Evolutionary conservation across 2,797 vertebrate genomes (phyloP), one percentile per base, ranked within the genome.

Genomic region (Rhinella marina): DNA sequence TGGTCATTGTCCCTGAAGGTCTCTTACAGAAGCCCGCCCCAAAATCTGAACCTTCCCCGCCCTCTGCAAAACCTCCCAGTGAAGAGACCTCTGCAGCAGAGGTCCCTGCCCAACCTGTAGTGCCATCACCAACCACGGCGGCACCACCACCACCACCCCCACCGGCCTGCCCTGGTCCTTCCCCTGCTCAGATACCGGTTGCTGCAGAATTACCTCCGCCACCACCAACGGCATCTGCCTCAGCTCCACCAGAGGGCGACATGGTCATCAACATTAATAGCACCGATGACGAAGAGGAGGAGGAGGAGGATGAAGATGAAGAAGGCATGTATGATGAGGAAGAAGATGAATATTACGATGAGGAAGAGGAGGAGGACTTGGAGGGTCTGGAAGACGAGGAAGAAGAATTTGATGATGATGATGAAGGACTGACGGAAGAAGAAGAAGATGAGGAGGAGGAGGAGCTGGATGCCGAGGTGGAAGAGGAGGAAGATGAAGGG

Each of bases 1-100:
- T 98, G 70, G 96, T 98, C 62, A 98, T 98, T 0, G 96, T 98
- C n/a, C 97, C 97, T 0, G 96, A 96, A 0, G 96, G 96, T 13
- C 95, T 94, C 79, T 90, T 91, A 0, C 88, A 90, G 87, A 91
- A 66, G 87, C 88, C 0, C 73, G 84, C 0, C 21, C 89, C 16
- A 73, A 92, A 0, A 90, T 94, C 17, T 90, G 92, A 0, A 90
- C 94, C 1, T 59, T 94, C 50, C 81, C 85, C 91, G 93, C 7
- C 91, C 94, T 78, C 88, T 92, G 12, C 81, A 91, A 88, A 9
- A 62, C 94, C 29, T 93, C 88, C 66, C 66, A 91, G 32, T 29
- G 90, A 91, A 17, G 90, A 91, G 16, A 17, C 72, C 21, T 9
- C 72, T 0, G 73, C 88, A 57, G 92, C 93, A 81, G 92, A 94